Evolutionary conservation across 2,888 invertebrate genomes (phyloP).

Genomic region (Drosophila basisetae): DNA sequence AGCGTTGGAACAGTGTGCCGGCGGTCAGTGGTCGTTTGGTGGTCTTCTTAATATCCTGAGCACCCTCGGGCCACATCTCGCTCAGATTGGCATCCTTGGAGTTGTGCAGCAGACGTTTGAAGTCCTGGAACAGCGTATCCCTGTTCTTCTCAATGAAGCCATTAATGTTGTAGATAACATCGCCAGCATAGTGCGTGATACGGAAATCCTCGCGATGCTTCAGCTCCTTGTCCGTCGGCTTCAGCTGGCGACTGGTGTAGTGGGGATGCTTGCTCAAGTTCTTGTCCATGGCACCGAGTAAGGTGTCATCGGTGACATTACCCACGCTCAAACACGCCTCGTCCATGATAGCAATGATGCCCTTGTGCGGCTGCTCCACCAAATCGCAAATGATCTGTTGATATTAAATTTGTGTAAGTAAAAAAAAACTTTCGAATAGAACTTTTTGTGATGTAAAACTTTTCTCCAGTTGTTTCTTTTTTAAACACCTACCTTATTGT

Average conservation of each 20-base stretch:
- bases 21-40: slow-evolving; percentile 98
- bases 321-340: slow-evolving; percentile 98
- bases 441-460: not conserved
- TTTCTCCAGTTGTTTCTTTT: too few relatives aligned
- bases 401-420: not conserved
- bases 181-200: slow-evolving; percentile 97
- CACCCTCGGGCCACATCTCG: slow-evolving; percentile 98
- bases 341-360: slow-evolving; percentile 96
- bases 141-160: slow-evolving; percentile 99
- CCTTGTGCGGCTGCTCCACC: slow-evolving; percentile 96
- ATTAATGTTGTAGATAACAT: slow-evolving; percentile 94
- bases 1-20: slow-evolving; percentile 96
- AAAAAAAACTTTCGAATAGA: not conserved
- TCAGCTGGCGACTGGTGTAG: slow-evolving; percentile 94
- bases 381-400: slow-evolving; percentile 93
- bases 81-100: slow-evolving; percentile 92
- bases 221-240: slow-evolving; percentile 92
- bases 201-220: slow-evolving; percentile 92
- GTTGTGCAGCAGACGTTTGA: slow-evolving; percentile 95
- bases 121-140: slow-evolving; percentile 98
- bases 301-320: slow-evolving; percentile 93
- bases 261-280: slow-evolving; percentile 94
- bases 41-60: slow-evolving; percentile 94
- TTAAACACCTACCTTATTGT: slow-evolving; percentile 90
- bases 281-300: slow-evolving; percentile 96